These are phyloP conservation scores for Channa maculata DNA, from an alignment of 2,113 vertebrate species.

Conservation along the genomic window DNA sequence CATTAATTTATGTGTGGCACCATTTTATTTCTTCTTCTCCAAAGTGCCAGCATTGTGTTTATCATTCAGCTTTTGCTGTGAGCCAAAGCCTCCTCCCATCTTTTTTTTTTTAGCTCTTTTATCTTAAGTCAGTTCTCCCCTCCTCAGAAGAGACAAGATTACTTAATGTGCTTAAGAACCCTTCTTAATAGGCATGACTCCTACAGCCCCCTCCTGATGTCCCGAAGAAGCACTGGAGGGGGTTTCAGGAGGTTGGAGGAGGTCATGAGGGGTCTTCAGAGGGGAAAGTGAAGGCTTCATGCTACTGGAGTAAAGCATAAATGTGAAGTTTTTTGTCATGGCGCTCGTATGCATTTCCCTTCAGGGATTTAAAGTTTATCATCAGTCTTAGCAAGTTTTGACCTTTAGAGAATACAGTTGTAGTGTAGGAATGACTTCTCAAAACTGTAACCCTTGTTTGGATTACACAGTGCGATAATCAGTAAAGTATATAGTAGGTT, in stretches of 20 bases:
- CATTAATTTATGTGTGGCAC: background rate
- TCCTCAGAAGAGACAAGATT: slow-evolving; percentile 89
- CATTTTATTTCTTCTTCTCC: slow-evolving; percentile 60
- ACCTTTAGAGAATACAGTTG: background rate
- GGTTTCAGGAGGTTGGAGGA: slow-evolving; percentile 67
- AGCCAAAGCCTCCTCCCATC: slow-evolving; percentile 70
- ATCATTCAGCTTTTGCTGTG: slow-evolving; percentile 85
- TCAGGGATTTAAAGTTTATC: background rate
- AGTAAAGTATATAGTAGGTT: background rate
- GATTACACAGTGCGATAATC: background rate
- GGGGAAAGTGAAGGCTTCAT: slow-evolving; percentile 8
- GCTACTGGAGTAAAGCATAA: slow-evolving; percentile 27
- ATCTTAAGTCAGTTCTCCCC: slow-evolving; percentile 89
- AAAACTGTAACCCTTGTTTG: background rate
- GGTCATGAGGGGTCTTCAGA: slow-evolving; percentile 32
- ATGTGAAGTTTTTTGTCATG: slow-evolving; percentile 1
- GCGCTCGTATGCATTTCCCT: background rate
- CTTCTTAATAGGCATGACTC: slow-evolving; percentile 94
- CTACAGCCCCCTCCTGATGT: slow-evolving; percentile 81
- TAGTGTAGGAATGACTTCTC: background rate
- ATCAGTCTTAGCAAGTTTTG: no score
- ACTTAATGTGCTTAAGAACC: slow-evolving; percentile 90
- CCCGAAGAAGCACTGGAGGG: slow-evolving; percentile 81
- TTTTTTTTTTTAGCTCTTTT: slow-evolving; percentile 70
- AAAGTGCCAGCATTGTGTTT: slow-evolving; percentile 85